Conservation (phyloP, 2,888 invertebrate genomes). For the Machimus rusticus region DNA sequence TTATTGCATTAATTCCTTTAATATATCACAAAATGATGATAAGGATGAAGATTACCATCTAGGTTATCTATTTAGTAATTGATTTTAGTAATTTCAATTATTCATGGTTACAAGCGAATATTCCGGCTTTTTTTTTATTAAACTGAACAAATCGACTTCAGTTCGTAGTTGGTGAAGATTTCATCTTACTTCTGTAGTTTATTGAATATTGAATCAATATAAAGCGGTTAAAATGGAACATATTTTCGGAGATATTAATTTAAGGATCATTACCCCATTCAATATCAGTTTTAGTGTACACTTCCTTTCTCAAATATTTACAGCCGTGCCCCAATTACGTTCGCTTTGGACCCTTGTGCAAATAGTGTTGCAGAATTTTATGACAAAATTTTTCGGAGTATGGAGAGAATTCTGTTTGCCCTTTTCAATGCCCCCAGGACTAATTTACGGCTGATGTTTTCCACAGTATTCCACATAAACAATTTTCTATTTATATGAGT, state of each 20-base stretch:
- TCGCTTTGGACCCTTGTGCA: background rate
- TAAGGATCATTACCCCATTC: background rate
- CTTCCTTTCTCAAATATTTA: constrained; percentile 14
- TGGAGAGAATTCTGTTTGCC: background rate
- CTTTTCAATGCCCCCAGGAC: constrained; percentile 29
- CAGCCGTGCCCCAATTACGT: background rate
- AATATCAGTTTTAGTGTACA: background rate
- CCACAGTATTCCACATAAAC: constrained; percentile 39
- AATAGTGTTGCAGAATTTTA: constrained; percentile 12
- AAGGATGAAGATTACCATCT: too few relatives aligned
- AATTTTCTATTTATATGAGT: constrained; percentile 45
- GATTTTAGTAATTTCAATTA: too few relatives aligned
- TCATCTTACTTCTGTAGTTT: background rate
- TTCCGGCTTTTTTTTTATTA: too few relatives aligned
- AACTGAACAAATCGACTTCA: too few relatives aligned
- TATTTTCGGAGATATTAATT: background rate
- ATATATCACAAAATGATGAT: too few relatives aligned
- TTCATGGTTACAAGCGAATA: too few relatives aligned
- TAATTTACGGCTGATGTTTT: constrained; percentile 34
- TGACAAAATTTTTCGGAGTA: background rate
- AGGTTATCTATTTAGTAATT: too few relatives aligned
- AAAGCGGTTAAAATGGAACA: background rate
- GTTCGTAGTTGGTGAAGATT: background rate
- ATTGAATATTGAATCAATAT: background rate
- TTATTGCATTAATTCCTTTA: too few relatives aligned